These are phyloP conservation scores for Otolemur garnettii DNA, from an alignment of 2,113 vertebrate species.

Conservation along the genomic window DNA sequence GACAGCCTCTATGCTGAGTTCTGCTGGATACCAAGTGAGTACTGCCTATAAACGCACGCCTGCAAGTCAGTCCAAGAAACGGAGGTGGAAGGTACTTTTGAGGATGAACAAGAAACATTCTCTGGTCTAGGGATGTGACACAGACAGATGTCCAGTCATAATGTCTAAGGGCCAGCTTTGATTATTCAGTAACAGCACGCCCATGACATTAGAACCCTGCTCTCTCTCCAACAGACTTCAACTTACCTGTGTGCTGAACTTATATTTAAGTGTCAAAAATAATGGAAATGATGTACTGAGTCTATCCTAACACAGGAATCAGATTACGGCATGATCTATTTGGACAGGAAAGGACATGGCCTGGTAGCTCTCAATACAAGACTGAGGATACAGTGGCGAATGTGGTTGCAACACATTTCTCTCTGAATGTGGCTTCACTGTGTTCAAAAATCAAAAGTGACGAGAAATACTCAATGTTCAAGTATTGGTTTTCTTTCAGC, in stretches of 20 bases:
- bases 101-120: background rate
- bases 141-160: background rate
- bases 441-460: background rate
- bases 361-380: background rate
- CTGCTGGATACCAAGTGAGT: background rate
- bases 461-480: background rate
- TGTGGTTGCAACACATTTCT: background rate
- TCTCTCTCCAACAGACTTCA: background rate
- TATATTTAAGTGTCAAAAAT: background rate
- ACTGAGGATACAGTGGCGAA: accelerated
- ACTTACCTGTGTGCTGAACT: background rate
- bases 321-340: background rate
- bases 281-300: background rate
- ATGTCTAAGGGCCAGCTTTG: background rate
- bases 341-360: background rate
- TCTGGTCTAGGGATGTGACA: background rate
- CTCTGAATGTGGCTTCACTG: background rate
- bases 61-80: background rate
- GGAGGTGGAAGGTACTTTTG: no score
- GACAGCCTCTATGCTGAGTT: background rate
- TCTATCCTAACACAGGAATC: background rate
- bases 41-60: no score
- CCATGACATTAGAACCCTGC: background rate
- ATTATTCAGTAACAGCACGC: background rate
- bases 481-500: background rate